phyloP scores from a whole-genome alignment of 2,113 vertebrate species.

The Tamias sibiricus region DNA sequence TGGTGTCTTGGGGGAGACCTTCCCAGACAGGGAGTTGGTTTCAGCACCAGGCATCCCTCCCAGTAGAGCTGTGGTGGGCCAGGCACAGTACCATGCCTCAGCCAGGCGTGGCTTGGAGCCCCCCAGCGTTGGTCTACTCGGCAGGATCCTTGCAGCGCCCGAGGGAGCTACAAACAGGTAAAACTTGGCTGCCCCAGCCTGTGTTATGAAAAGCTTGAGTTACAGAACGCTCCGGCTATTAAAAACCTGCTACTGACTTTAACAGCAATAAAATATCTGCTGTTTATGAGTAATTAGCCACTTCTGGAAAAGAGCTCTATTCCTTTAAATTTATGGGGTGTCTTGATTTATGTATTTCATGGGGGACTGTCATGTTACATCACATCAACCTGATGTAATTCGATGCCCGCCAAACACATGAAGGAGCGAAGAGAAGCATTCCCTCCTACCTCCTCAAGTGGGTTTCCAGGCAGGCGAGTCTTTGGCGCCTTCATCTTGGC shows the following conservation, averaged over 20 bases:
- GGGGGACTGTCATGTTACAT: constrained; percentile 76
- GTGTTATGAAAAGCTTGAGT: constrained; percentile 43
- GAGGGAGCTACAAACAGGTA: constrained; percentile 48
- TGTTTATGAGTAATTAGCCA: constrained; percentile 80
- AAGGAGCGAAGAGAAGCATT: constrained; percentile 9
- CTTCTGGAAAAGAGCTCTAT: constrained; percentile 76
- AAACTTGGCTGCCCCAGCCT: constrained; percentile 3
- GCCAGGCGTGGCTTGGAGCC: background rate
- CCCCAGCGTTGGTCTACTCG: background rate
- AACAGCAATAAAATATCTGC: constrained; percentile 68
- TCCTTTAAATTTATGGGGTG: constrained; percentile 80
- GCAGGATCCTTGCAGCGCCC: background rate
- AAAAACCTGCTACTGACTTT: constrained; percentile 73
- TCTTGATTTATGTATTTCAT: constrained; percentile 68
- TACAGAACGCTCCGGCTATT: constrained; percentile 58
- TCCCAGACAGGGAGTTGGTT: background rate
- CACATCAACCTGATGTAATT: constrained; percentile 70
- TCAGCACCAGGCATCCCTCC: background rate
- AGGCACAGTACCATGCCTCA: fast-evolving
- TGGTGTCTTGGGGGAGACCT: background rate
- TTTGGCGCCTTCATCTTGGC: background rate
- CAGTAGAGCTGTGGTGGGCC: background rate
- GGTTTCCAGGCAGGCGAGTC: background rate
- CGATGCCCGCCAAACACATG: constrained; percentile 72
- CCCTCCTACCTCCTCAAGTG: constrained; percentile 9